Percentiles rank a stretch among this genome's conserved stretches.
Evolutionary conservation across 2,888 invertebrate species (phyloP).

Genomic region (Nymphalis c-album): DNA sequence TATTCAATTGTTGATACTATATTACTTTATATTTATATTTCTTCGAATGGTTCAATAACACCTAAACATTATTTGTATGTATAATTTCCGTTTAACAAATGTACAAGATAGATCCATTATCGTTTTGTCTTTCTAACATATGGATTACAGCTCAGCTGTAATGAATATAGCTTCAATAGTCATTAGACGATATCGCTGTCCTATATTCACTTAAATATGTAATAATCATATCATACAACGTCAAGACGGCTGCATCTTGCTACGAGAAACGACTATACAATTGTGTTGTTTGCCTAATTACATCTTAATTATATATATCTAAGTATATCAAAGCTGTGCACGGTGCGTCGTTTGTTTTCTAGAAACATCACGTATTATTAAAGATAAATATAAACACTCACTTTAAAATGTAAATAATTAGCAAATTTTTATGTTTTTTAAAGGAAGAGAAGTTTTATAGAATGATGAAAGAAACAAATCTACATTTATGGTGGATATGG

Average conservation of each 20-base stretch:
- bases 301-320: constrained; percentile 18
- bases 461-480: too few relatives aligned
- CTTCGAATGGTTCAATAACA: too few relatives aligned
- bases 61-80: too few relatives aligned
- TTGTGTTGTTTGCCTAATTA: constrained; percentile 20
- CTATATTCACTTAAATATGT: constrained; percentile 25
- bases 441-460: too few relatives aligned
- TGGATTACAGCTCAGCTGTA: neutral
- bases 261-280: neutral
- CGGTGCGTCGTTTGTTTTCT: neutral
- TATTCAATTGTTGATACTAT: too few relatives aligned
- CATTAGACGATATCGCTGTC: constrained; percentile 22
- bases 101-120: too few relatives aligned
- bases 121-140: neutral
- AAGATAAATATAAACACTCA: neutral
- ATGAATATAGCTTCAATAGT: constrained; percentile 23
- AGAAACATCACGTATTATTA: neutral
- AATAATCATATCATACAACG: constrained; percentile 1
- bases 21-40: too few relatives aligned
- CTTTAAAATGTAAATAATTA: too few relatives aligned
- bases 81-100: too few relatives aligned
- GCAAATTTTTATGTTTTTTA: too few relatives aligned
- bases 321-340: neutral
- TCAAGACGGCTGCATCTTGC: constrained; percentile 24
- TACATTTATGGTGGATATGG: too few relatives aligned